Evolutionary conservation across 2,113 vertebrate species (phyloP).

Genomic region (Tragelaphus imberbis): DNA sequence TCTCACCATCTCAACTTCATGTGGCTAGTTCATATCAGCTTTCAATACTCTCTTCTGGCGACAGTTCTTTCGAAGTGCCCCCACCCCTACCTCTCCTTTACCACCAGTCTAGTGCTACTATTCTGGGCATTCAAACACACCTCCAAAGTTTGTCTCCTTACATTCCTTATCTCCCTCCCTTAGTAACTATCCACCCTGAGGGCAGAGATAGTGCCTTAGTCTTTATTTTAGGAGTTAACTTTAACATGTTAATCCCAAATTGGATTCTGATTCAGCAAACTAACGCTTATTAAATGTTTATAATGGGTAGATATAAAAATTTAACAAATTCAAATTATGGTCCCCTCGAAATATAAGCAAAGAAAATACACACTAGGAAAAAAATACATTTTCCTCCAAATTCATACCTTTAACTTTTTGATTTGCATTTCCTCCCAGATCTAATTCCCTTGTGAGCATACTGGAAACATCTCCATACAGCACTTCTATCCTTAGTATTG

Average conservation of each 20-base stretch:
- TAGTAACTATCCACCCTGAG: neutral
- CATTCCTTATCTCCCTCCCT: neutral
- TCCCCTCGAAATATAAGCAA: neutral
- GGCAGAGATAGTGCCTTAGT: neutral
- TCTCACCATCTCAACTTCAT: neutral
- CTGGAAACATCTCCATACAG: neutral
- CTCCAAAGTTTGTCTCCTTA: neutral
- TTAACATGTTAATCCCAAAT: neutral
- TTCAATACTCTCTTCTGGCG: neutral
- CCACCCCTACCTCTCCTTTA: accelerated
- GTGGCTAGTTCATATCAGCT: neutral
- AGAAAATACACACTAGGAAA: neutral
- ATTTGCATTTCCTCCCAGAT: neutral
- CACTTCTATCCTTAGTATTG: neutral
- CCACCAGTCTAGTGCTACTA: neutral
- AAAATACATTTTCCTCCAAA: neutral
- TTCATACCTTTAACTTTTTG: neutral
- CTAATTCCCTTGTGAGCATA: neutral
- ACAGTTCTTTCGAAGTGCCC: neutral
- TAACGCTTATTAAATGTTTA: neutral
- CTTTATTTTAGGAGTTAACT: neutral
- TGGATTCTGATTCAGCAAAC: neutral
- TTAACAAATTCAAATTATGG: neutral
- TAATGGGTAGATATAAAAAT: neutral
- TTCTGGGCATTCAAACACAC: neutral